These are phyloP conservation scores for Drosophila cracens DNA, from an alignment of 2,888 invertebrate species.

Conservation along the genomic window DNA sequence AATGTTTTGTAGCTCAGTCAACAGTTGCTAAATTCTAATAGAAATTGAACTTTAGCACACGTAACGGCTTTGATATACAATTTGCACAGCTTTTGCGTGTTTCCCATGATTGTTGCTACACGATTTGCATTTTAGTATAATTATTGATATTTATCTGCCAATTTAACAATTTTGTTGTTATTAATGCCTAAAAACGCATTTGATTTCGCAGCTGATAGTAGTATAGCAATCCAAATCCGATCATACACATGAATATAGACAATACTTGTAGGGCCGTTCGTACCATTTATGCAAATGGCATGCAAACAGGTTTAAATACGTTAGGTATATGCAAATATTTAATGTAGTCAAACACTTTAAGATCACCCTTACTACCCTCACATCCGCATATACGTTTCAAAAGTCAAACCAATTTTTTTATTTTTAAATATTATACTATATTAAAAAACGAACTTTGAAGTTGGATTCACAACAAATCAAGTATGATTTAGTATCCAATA, in stretches of 20 bases:
- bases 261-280: slow-evolving; percentile 6
- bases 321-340: slow-evolving; percentile 3
- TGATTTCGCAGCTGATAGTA: slow-evolving; percentile 9
- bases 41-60: background rate
- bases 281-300: background rate
- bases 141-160: slow-evolving; percentile 50
- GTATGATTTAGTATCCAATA: slow-evolving; percentile 7
- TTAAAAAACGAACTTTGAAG: slow-evolving; percentile 36
- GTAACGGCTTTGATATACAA: slow-evolving; percentile 29
- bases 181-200: background rate
- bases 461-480: background rate
- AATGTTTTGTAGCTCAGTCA: background rate
- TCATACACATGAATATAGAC: background rate
- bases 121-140: slow-evolving; percentile 16
- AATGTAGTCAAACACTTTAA: background rate
- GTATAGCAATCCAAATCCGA: background rate
- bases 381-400: background rate
- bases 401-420: too few species aligned
- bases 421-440: background rate
- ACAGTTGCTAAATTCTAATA: background rate
- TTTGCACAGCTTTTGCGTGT: slow-evolving; percentile 51
- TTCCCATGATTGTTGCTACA: slow-evolving; percentile 50
- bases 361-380: accelerated
- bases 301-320: background rate
- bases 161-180: slow-evolving; percentile 24